Percentiles rank a stretch among this genome's conserved stretches.
These are phyloP conservation scores for Mormyrus hasselquistii DNA, from an alignment of 2,797 vertebrate species.

Conservation along the genomic window DNA sequence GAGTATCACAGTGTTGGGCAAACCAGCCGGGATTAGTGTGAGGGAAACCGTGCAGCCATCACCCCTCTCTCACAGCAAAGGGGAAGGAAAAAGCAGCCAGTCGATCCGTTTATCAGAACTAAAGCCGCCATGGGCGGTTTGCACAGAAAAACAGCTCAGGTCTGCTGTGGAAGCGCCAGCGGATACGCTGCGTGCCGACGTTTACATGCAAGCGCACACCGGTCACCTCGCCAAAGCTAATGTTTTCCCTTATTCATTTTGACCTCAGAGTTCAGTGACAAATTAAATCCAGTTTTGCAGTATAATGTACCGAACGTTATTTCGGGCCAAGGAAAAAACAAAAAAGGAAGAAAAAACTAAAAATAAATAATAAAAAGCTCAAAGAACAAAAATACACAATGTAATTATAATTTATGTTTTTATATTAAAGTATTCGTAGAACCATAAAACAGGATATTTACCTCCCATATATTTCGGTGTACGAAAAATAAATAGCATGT, in stretches of 20 bases:
- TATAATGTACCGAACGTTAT: background rate
- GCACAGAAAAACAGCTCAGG: background rate
- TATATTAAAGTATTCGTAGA: background rate
- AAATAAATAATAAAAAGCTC: background rate
- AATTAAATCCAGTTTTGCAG: slow-evolving; percentile 1
- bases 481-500: background rate
- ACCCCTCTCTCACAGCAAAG: background rate
- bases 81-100: background rate
- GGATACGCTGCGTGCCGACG: background rate
- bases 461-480: background rate
- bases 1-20: background rate
- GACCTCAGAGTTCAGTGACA: background rate
- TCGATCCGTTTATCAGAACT: background rate
- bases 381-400: slow-evolving; percentile 7
- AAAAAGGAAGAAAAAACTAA: background rate
- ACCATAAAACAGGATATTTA: background rate
- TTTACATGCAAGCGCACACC: background rate
- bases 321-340: background rate
- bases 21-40: background rate
- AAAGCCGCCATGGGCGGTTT: background rate
- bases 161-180: background rate
- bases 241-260: background rate
- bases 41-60: background rate
- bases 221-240: background rate
- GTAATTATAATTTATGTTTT: slow-evolving; percentile 19